Percentiles rank a stretch among this genome's conserved stretches.
These are phyloP conservation scores for Colletes latitarsis DNA, from an alignment of 1,140 invertebrate genomes.

Conservation along the genomic window DNA sequence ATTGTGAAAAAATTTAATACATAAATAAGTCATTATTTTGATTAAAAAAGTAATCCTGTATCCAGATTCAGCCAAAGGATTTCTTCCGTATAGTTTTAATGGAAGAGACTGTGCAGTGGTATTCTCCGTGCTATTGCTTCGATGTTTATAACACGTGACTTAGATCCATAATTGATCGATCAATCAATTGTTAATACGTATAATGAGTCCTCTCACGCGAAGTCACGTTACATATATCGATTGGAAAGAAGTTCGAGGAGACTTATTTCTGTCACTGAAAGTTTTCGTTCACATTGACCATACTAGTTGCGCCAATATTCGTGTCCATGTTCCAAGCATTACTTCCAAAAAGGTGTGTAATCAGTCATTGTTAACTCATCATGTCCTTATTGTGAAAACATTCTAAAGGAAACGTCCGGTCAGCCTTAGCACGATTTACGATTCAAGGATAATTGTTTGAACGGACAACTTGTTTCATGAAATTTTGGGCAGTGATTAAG, in stretches of 20 bases:
- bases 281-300: slow-evolving; percentile 43
- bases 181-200: slow-evolving; percentile 36
- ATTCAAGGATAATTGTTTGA: slow-evolving; percentile 49
- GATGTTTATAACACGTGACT: slow-evolving; percentile 48
- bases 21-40: neutral
- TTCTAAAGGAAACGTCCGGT: slow-evolving; percentile 48
- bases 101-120: slow-evolving; percentile 64
- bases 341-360: slow-evolving; percentile 39
- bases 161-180: slow-evolving; percentile 22
- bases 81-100: slow-evolving; percentile 66
- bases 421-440: slow-evolving; percentile 44
- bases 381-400: slow-evolving; percentile 37
- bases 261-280: slow-evolving; percentile 40
- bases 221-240: slow-evolving; percentile 11
- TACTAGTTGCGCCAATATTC: slow-evolving; percentile 47
- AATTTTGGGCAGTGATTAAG: slow-evolving; percentile 48
- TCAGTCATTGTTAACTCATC: slow-evolving; percentile 44
- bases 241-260: slow-evolving; percentile 6
- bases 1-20: neutral
- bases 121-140: slow-evolving; percentile 61
- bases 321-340: slow-evolving; percentile 40
- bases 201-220: slow-evolving; percentile 16
- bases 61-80: slow-evolving; percentile 55
- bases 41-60: slow-evolving; percentile 46
- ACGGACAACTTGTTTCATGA: slow-evolving; percentile 36